A percentile compares a stretch with the other conserved stretches of the same genome.
phyloP scores from a whole-genome alignment of 2,113 vertebrate species.

The Candoia aspera region DNA sequence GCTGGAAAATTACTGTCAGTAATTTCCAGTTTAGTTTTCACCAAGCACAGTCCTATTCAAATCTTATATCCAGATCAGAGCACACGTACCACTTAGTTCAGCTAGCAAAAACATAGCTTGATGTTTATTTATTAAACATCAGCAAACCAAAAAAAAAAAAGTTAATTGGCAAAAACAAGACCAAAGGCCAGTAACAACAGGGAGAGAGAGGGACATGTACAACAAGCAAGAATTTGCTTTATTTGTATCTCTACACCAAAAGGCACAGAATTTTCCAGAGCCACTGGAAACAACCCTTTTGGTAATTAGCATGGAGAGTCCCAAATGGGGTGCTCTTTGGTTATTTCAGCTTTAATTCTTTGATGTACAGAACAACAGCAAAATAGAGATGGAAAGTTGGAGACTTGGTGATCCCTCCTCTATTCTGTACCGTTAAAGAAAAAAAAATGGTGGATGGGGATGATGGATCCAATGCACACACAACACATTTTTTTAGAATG shows the following conservation, averaged over 20 bases:
- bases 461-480: not conserved
- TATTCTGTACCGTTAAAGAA: not conserved
- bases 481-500: not conserved
- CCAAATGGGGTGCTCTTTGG: not conserved
- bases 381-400: not conserved
- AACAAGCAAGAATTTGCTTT: not conserved
- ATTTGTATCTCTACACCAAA: not conserved
- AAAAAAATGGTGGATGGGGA: not conserved
- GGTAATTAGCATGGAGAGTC: not conserved
- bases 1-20: not conserved
- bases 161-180: not conserved
- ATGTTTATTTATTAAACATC: not conserved
- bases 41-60: not conserved
- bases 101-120: not conserved
- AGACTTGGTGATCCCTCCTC: not conserved
- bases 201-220: not conserved
- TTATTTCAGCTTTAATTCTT: not conserved
- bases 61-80: not conserved
- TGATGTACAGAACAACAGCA: not conserved
- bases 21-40: not conserved
- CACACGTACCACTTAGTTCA: not conserved
- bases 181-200: not conserved
- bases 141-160: not conserved
- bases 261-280: not conserved
- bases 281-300: not conserved